Evolutionary conservation across 2,113 vertebrate genomes (phyloP).

Genomic region (Chroicocephalus ridibundus): DNA sequence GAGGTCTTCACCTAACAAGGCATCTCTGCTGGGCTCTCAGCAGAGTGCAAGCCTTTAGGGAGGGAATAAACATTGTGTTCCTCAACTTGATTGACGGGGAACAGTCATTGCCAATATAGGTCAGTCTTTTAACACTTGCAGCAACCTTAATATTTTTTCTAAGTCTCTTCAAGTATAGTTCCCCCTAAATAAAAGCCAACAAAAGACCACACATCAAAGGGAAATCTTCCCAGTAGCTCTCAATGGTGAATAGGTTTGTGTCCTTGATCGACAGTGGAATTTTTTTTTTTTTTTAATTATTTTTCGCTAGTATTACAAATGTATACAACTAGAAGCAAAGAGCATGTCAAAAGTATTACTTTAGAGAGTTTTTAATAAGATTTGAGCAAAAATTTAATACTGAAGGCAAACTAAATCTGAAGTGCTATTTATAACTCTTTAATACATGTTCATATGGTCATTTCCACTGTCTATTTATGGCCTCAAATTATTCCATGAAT

Average conservation of each 20-base stretch:
- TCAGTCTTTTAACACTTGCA: not conserved
- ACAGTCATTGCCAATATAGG: not conserved
- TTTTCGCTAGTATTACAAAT: not conserved
- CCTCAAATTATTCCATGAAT: not conserved
- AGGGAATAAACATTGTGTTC: not conserved
- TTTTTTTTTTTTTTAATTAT: not conserved
- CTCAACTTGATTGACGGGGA: not conserved
- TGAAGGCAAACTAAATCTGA: not conserved
- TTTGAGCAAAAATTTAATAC: not conserved
- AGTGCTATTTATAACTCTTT: not conserved
- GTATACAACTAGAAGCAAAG: not conserved
- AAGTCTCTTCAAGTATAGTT: not conserved
- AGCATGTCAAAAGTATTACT: not conserved
- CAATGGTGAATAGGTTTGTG: not conserved
- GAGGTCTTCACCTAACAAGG: not conserved
- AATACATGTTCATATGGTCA: not conserved
- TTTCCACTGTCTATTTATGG: not conserved
- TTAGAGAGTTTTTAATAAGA: not conserved
- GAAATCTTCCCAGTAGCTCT: not conserved
- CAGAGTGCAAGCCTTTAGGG: not conserved
- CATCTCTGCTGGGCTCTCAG: not conserved
- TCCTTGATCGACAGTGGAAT: not conserved
- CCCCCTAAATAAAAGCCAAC: not conserved
- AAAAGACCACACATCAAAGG: rapidly evolving
- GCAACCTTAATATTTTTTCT: not conserved